Evolutionary conservation across 2,888 invertebrate genomes (phyloP).

Genomic region (Adineta ricciae): DNA sequence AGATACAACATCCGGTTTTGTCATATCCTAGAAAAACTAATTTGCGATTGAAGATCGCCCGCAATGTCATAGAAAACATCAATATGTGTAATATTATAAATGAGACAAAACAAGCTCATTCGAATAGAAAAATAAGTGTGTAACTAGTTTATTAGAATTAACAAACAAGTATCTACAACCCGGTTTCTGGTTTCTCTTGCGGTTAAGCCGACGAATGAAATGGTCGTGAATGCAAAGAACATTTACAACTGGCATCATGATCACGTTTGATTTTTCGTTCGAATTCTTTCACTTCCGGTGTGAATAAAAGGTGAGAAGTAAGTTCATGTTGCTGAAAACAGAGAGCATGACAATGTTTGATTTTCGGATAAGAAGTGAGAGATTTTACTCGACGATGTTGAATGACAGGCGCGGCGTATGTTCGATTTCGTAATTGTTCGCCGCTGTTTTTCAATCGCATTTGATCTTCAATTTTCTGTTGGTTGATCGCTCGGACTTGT

Average conservation of each 20-base stretch:
- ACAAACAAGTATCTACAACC: no score
- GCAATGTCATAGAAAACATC: no score
- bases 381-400: neutral
- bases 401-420: neutral
- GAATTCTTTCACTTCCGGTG: neutral
- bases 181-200: neutral
- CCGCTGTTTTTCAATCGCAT: neutral
- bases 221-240: neutral
- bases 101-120: neutral
- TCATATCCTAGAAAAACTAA: no score
- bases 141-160: neutral
- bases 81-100: neutral
- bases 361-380: neutral
- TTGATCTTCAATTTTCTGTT: neutral
- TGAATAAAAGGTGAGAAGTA: neutral
- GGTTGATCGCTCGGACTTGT: neutral
- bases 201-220: neutral
- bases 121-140: neutral
- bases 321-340: neutral
- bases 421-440: neutral
- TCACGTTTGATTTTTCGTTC: conserved; percentile 6
- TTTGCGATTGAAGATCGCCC: no score
- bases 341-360: neutral
- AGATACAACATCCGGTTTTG: no score
- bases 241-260: conserved; percentile 5